These are phyloP conservation scores for Keiferia lycopersicella DNA, from an alignment of 2,888 invertebrate genomes.

Conservation along the genomic window DNA sequence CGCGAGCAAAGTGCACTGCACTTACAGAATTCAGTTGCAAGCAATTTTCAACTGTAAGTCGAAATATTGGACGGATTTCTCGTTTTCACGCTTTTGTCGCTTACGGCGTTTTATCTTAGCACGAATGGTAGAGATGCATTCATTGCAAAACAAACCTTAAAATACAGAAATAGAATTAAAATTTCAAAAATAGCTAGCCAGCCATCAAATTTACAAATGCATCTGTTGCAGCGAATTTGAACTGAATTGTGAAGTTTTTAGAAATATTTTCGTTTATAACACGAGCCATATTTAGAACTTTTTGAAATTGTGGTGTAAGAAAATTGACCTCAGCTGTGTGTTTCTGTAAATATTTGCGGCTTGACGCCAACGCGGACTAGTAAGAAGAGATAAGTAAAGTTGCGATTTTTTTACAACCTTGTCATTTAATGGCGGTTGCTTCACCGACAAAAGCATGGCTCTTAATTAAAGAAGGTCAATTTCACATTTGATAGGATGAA, in stretches of 20 bases:
- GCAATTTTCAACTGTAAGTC: conserved; percentile 38
- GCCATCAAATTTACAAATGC: conserved; percentile 56
- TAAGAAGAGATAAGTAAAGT: conserved; percentile 65
- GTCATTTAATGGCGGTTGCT: no score
- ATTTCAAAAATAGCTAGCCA: conserved; percentile 43
- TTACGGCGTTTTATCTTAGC: conserved; percentile 20
- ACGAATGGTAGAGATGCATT: conserved; percentile 8
- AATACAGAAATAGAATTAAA: conserved; percentile 45
- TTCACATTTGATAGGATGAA: no score
- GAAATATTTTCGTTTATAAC: conserved; percentile 23
- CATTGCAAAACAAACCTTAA: conserved; percentile 59
- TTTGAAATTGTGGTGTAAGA: conserved; percentile 43
- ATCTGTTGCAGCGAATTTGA: conserved; percentile 35
- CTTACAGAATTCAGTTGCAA: conserved; percentile 46
- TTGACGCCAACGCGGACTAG: conserved; percentile 64
- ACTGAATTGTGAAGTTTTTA: conserved; percentile 30
- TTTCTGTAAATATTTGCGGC: conserved; percentile 74
- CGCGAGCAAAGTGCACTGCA: conserved; percentile 71
- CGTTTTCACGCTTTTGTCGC: background rate
- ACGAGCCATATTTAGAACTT: conserved; percentile 40
- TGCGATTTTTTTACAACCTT: conserved; percentile 53
- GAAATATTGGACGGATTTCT: background rate
- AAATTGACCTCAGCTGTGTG: conserved; percentile 78
- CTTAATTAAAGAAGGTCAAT: no score
- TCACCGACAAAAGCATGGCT: no score